Base-by-base conservation (phyloP, 2,888 invertebrate species). In the Idaea straminata region DNA sequence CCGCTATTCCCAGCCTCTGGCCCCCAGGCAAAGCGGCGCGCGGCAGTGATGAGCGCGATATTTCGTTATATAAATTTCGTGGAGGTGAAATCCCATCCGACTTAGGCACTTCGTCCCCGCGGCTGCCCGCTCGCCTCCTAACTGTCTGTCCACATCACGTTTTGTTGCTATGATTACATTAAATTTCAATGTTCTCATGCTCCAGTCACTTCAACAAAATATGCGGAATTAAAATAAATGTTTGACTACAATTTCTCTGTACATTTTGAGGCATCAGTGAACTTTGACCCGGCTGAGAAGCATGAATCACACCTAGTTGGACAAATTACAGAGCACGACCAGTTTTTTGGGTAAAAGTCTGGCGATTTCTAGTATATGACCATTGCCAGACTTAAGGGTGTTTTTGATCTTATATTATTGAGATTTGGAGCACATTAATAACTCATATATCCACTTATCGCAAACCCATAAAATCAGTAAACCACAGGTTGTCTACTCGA, bases 1-100 rank as follows among this genome's bases (percentile, higher is more conserved):
- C 81, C 82, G 85, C 87, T 82, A 83, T 87, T 87, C 82, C 84
- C 82, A 83, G 77, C 82, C 81, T 79, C 74, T 73, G 77, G 77
- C 79, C 89, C 85, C 77, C 76, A 25, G 25, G 25, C 25, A 25
- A 25, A 25, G 25, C 77, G 86, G 89, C 88, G 3, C 1, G 25
- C 77, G 86, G 89, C 88, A 77, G 78, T 78, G 87, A 88, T 88
- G 80, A 76, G 72, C 76, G 68, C 81, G 85, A 87, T 88, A 86
- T 80, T 36, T 79, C 73, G 86, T 88, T 87, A 86, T 87, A 89
- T 91, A 89, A 86, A 88, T 80, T 77, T 78, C 63, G 70, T 64
- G 64, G 15, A 67, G 68, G 66, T 66, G 64, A 81, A 76, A 78
- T 82, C 81, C 80, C 78, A 75, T 75, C 76, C 82, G 80, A 83